phyloP scores from a whole-genome alignment of 2,888 invertebrate genomes.

The Andrena minutula region DNA sequence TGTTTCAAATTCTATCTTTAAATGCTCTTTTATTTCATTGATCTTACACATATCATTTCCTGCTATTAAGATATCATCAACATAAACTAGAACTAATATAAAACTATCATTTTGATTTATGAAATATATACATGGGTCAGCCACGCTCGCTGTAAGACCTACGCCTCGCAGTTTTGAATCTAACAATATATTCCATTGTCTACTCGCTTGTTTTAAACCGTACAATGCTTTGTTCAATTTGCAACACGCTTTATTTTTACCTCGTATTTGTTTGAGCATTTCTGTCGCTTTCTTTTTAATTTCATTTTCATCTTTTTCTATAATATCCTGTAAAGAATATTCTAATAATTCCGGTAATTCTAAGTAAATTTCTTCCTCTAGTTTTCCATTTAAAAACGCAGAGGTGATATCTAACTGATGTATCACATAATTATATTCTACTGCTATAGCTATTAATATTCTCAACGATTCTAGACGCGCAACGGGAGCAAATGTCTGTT shows the following conservation, averaged over 20 bases:
- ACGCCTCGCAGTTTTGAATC: not conserved
- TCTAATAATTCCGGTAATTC: not conserved
- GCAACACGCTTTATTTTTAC: not conserved
- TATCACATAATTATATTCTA: not conserved
- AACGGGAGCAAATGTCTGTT: not conserved
- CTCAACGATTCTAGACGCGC: not conserved
- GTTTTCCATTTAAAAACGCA: not conserved
- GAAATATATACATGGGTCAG: not conserved
- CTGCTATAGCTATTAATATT: too few species aligned
- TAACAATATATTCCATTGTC: not conserved
- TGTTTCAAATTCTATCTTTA: not conserved
- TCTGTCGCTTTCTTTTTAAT: not conserved
- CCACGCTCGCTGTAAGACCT: not conserved
- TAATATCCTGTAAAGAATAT: not conserved
- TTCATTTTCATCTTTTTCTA: not conserved
- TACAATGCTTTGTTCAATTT: not conserved
- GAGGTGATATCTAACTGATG: not conserved
- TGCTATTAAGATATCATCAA: not conserved
- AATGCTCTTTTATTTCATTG: not conserved
- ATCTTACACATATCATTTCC: not conserved
- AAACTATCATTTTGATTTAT: not conserved
- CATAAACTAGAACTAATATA: not conserved
- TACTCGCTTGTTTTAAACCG: not conserved
- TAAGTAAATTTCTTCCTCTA: not conserved
- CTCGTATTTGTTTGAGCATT: not conserved